Evolutionary conservation across 2,113 vertebrate genomes (phyloP).

Genomic region (Sinocyclocheilus anshuiensis): DNA sequence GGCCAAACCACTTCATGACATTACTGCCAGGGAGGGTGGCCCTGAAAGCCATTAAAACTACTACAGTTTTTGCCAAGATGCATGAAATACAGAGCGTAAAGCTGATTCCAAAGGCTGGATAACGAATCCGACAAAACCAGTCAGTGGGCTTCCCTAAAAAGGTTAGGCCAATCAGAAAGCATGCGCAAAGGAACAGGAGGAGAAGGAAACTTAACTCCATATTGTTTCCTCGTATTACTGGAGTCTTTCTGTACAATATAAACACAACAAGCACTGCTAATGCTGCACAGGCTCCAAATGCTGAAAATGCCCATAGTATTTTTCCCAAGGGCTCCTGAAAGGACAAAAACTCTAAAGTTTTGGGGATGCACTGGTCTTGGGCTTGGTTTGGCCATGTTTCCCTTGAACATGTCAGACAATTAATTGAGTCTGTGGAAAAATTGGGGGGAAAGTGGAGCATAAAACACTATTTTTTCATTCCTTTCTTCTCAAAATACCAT

Average conservation of each 20-base stretch:
- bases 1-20: constrained; percentile 68
- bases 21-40: constrained; percentile 63
- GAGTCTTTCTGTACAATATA: constrained; percentile 54
- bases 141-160: constrained; percentile 66
- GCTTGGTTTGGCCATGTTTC: constrained; percentile 71
- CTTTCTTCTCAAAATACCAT: background rate
- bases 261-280: constrained; percentile 63
- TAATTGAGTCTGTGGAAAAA: constrained; percentile 68
- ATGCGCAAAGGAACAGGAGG: constrained; percentile 61
- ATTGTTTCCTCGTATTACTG: constrained; percentile 65
- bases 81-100: constrained; percentile 69
- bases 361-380: constrained; percentile 71
- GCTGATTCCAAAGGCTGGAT: constrained; percentile 66
- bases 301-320: constrained; percentile 59
- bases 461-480: no score
- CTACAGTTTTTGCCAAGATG: constrained; percentile 67
- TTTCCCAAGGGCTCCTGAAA: constrained; percentile 74
- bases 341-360: constrained; percentile 69
- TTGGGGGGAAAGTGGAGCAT: background rate
- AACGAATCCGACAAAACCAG: constrained; percentile 63
- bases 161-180: constrained; percentile 64
- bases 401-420: constrained; percentile 71
- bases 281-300: constrained; percentile 65
- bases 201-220: constrained; percentile 66
- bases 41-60: constrained; percentile 67